Evolutionary conservation across 1,140 invertebrate species (phyloP).

Genomic region (Trachymyrmex cornetzi): DNA sequence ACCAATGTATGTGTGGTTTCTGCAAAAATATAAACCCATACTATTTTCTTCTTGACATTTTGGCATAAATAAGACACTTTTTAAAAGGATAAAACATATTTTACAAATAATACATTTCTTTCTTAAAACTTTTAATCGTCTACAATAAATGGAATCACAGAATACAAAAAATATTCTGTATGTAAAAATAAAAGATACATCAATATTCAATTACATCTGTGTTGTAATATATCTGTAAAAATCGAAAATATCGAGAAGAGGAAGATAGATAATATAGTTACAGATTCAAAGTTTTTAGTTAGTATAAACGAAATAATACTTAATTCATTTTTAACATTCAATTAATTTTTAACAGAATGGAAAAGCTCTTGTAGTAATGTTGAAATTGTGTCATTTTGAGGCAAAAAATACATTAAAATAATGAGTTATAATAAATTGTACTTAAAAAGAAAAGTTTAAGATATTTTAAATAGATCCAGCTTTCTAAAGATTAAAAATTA

Average conservation of each 20-base stretch:
- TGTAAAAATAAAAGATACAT: conserved; percentile 10
- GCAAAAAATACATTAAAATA: too few relatives aligned
- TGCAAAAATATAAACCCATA: not conserved
- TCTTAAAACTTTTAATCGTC: not conserved
- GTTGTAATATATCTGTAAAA: not conserved
- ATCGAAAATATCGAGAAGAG: not conserved
- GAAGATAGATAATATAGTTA: not conserved
- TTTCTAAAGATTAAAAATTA: too few relatives aligned
- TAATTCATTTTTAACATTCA: too few relatives aligned
- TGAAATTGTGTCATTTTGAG: too few relatives aligned
- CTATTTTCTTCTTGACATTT: not conserved
- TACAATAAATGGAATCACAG: not conserved
- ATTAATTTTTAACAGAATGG: too few relatives aligned
- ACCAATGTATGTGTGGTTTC: not conserved
- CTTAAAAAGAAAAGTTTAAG: too few relatives aligned
- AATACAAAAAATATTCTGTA: not conserved
- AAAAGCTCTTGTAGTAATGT: too few relatives aligned
- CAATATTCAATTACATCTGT: not conserved
- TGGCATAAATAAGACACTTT: not conserved
- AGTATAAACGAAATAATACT: not conserved
- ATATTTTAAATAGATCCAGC: too few relatives aligned
- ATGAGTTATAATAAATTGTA: too few relatives aligned
- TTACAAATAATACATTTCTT: not conserved
- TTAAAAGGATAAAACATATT: not conserved
- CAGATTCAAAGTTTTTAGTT: not conserved